Percentiles rank a stretch among this genome's conserved stretches.
Conservation (phyloP, 2,888 invertebrate genomes). For the Noctua fimbriata region DNA sequence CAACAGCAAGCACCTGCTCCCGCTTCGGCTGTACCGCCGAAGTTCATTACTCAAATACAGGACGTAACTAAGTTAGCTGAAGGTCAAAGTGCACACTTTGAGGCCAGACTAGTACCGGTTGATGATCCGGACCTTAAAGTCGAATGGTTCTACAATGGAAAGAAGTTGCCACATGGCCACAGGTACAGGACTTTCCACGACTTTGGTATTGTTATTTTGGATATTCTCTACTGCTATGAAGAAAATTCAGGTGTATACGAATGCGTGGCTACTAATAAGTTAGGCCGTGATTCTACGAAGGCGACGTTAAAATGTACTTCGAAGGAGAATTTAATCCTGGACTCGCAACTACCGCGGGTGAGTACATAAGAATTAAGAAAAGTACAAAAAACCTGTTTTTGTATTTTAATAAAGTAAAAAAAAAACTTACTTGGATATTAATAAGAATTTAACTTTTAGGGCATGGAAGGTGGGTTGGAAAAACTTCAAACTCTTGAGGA, state of each 20-base stretch:
- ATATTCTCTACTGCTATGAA: constrained; percentile 98
- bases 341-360: constrained; percentile 97
- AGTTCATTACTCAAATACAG: constrained; percentile 96
- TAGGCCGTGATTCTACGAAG: constrained; percentile 96
- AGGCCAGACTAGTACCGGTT: constrained; percentile 97
- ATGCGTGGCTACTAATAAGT: constrained; percentile 97
- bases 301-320: constrained; percentile 96
- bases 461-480: constrained; percentile 98
- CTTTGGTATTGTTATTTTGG: constrained; percentile 98
- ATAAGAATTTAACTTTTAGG: constrained; percentile 84
- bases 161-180: constrained; percentile 97
- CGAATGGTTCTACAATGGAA: constrained; percentile 98
- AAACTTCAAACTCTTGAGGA: constrained; percentile 98
- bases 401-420: not conserved
- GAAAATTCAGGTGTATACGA: constrained; percentile 98
- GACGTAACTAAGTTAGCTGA: constrained; percentile 97
- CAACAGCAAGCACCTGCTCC: constrained; percentile 92
- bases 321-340: constrained; percentile 96
- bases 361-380: constrained; percentile 70
- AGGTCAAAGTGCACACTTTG: constrained; percentile 98
- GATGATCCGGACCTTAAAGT: constrained; percentile 98
- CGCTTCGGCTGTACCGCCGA: constrained; percentile 95
- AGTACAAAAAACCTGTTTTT: not conserved
- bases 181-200: constrained; percentile 99
- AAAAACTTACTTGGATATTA: not conserved